Base-by-base conservation (phyloP, 2,797 vertebrate genomes). In the Diceros bicornis region DNA sequence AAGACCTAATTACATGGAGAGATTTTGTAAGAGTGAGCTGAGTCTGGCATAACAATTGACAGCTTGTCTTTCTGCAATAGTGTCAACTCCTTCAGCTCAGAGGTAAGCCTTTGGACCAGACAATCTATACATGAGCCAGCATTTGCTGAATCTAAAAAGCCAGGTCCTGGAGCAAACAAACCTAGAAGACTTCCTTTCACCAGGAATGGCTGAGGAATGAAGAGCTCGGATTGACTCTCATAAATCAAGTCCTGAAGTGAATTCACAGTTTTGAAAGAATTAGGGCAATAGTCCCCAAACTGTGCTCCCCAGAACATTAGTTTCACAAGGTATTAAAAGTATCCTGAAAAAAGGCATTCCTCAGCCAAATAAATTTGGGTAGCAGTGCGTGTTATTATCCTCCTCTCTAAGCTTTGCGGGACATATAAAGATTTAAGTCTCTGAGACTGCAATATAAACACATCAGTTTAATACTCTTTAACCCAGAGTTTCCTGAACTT, bases 1-100 rank as follows among this genome's bases (percentile, higher is more conserved):
- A 92, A 93, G 41, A 93, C 96, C 83, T 83, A 85, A 92, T 84
- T 97, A 20, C 2, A 11, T 29, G 52, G 41, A 52, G 17, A 89
- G 34, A 52, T 72, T 78, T 8, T 85, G 6, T 61, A 71, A 62
- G 62, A 69, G 52, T 81, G 59, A 69, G 7, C 68, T 81, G 75
- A 59, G 4, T 5, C 27, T 62, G 25, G 7, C 13, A 37, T 68
- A 47, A 44, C 4, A 68, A 3, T n/a, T 9, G 44, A 47, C 18
- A 57, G 27, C 59, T 75, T 10, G 14, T 41, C 71, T 83, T 69
- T 91, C 72, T 66, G 20, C 41, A 96, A 23, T 32, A 12, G 21
- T 66, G 27, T 84, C 55, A 41, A 17, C 18, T 55, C 29, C 9
- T 69, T 82, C 12, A 86, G 34, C 69, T 83, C 78, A 79, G 57